phyloP scores from a whole-genome alignment of 2,888 invertebrate species.

The Leptinotarsa haldemani region DNA sequence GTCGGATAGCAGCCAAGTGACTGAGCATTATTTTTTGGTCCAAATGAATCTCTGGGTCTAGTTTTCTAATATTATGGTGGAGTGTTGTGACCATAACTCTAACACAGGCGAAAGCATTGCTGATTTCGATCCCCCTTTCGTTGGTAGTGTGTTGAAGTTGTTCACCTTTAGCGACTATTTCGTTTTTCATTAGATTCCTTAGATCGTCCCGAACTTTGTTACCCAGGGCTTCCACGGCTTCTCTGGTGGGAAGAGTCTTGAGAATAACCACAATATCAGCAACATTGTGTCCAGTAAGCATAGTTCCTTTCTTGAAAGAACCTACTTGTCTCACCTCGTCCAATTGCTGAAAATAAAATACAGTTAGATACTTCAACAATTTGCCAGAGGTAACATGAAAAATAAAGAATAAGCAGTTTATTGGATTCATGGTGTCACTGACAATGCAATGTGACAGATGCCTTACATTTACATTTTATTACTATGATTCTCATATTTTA shows the following conservation, averaged over 20 bases:
- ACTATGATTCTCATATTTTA: no score
- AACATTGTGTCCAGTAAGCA: constrained; percentile 94
- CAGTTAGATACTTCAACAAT: no score
- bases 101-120: constrained; percentile 86
- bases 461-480: no score
- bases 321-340: constrained; percentile 97
- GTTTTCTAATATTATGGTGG: constrained; percentile 91
- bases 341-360: constrained; percentile 73
- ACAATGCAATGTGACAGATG: no score
- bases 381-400: no score
- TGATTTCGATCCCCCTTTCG: constrained; percentile 90
- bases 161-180: constrained; percentile 73
- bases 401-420: no score
- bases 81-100: constrained; percentile 93
- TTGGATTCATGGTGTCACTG: no score
- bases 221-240: constrained; percentile 92
- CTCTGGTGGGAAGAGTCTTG: constrained; percentile 95
- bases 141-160: constrained; percentile 70
- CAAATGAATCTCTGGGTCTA: constrained; percentile 88
- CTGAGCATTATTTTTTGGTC: constrained; percentile 84
- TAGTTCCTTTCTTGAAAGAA: constrained; percentile 97
- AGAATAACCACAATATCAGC: constrained; percentile 97
- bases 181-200: constrained; percentile 77
- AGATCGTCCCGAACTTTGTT: constrained; percentile 89
- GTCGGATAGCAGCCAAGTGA: constrained; percentile 93